Evolutionary conservation across 2,797 vertebrate species (phyloP).

Genomic region (Ceyx erithaca): DNA sequence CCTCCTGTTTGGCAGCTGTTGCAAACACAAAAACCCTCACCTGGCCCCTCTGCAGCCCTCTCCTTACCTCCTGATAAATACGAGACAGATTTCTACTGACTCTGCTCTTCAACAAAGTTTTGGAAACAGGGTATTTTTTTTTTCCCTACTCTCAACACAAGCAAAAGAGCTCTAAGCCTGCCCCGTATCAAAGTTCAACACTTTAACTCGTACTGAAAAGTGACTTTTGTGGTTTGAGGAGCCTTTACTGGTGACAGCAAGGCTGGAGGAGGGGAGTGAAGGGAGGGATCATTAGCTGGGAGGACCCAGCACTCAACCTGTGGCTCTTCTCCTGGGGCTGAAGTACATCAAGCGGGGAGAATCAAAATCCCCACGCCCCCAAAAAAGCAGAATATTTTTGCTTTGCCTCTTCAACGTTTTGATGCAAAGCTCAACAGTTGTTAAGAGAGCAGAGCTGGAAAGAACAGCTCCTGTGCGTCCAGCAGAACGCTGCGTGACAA

Average conservation of each 20-base stretch:
- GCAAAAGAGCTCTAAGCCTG: background rate
- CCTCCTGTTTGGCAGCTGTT: background rate
- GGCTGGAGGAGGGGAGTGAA: background rate
- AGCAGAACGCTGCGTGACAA: background rate
- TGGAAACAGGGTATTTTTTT: background rate
- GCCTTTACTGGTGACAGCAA: background rate
- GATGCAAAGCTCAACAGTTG: accelerated
- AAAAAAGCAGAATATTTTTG: background rate
- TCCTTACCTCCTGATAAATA: background rate
- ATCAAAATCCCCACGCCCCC: accelerated
- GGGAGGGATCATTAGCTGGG: background rate
- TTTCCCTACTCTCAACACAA: accelerated
- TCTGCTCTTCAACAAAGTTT: accelerated
- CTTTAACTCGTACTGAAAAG: background rate
- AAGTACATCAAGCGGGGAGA: accelerated
- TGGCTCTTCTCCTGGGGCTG: background rate
- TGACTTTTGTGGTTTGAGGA: background rate
- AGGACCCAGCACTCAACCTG: background rate
- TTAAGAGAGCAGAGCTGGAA: background rate
- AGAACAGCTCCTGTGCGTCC: background rate
- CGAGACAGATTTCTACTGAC: accelerated
- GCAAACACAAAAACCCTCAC: too few relatives aligned
- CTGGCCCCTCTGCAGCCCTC: background rate
- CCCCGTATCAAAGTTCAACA: background rate
- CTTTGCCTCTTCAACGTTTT: background rate